Conservation (phyloP, 2,888 invertebrate genomes). For the Rotaria macrura region DNA sequence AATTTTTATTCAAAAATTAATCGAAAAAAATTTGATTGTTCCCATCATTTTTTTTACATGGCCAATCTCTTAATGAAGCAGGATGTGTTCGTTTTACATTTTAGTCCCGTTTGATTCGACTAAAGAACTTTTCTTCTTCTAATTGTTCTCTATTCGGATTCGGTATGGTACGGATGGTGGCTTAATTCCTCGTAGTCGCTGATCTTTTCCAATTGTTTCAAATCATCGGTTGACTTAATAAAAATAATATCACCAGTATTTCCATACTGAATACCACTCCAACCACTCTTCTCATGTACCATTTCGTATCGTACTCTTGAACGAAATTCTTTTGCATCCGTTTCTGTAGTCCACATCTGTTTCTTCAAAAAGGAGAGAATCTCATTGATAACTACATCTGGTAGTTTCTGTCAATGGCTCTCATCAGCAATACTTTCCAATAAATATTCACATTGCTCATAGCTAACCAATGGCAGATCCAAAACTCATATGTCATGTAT, state of each 20-base stretch:
- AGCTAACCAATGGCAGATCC: not conserved
- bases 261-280: not conserved
- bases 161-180: too few species aligned
- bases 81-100: too few species aligned
- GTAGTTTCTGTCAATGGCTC: not conserved
- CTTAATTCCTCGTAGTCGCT: too few species aligned
- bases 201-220: too few species aligned
- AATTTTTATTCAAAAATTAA: too few species aligned
- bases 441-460: not conserved
- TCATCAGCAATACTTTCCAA: too few species aligned
- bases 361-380: not conserved
- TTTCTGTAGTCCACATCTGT: not conserved
- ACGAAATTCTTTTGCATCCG: not conserved
- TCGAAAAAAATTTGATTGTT: too few species aligned
- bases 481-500: not conserved
- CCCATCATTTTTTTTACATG: too few species aligned
- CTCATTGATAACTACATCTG: not conserved
- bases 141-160: too few species aligned
- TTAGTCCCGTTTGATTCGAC: too few species aligned
- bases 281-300: not conserved
- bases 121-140: too few species aligned
- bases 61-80: too few species aligned
- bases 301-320: not conserved
- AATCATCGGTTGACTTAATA: not conserved
- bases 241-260: not conserved